Conservation (phyloP, 1,140 invertebrate species). For the Drosophila miranda region DNA sequence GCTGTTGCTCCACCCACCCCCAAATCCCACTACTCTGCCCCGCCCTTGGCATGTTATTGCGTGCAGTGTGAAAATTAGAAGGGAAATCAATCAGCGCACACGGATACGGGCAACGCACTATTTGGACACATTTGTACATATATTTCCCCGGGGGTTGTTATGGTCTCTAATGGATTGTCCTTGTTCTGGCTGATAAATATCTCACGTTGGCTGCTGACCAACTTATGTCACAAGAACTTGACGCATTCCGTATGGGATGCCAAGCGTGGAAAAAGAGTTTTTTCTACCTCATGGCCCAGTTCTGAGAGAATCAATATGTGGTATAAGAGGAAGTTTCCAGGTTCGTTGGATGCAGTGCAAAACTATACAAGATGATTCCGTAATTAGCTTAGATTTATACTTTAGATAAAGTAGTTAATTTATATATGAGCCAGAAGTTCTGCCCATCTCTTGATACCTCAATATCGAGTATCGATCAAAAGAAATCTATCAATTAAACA, state of each 20-base stretch:
- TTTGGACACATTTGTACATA: conserved; percentile 11
- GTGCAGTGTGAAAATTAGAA: conserved; percentile 45
- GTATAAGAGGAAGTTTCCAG: background rate
- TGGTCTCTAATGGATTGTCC: conserved; percentile 13
- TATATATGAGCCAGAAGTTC: too few species aligned
- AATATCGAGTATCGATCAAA: too few species aligned
- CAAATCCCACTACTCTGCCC: background rate
- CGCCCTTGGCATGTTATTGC: conserved; percentile 24
- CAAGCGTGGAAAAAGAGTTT: conserved; percentile 13
- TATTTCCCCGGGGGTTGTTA: background rate
- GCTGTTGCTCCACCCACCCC: conserved; percentile 38
- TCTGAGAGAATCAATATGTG: conserved; percentile 36
- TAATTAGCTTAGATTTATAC: too few species aligned
- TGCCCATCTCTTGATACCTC: too few species aligned
- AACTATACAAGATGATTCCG: too few species aligned
- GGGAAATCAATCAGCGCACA: conserved; percentile 59
- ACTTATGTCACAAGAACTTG: conserved; percentile 29
- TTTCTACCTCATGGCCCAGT: conserved; percentile 20
- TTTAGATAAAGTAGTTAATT: too few species aligned
- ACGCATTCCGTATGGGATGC: conserved; percentile 30
- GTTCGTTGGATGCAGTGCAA: too few species aligned
- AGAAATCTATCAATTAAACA: too few species aligned
- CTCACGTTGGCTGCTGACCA: conserved; percentile 27
- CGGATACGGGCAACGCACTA: background rate
- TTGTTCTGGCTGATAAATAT: background rate